A percentile compares a stretch with the other conserved stretches of the same genome.
phyloP scores from a whole-genome alignment of 2,113 vertebrate genomes.

The Dipodomys spectabilis region DNA sequence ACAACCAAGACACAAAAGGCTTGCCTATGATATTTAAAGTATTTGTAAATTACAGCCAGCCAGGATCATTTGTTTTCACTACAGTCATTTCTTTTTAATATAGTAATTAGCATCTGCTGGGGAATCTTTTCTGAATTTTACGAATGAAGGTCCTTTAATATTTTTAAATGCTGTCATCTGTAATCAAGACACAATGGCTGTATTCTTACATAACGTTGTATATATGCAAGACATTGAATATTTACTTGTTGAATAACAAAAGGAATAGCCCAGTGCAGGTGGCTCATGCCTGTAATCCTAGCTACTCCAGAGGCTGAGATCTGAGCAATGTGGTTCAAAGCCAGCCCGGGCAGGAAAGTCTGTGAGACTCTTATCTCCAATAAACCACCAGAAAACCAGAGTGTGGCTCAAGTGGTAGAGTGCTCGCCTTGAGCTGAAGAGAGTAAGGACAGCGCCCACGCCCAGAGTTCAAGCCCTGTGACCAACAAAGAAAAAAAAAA shows the following conservation, averaged over 20 bases:
- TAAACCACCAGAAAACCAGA: no score
- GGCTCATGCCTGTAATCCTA: no score
- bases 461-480: no score
- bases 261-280: not conserved
- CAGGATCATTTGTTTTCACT: slow-evolving; percentile 78
- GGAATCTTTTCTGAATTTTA: slow-evolving; percentile 50
- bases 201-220: not conserved
- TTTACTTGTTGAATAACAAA: slow-evolving; percentile 35
- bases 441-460: no score
- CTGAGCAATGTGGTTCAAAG: no score
- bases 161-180: slow-evolving; percentile 57
- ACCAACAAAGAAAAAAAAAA: no score
- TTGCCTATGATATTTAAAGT: slow-evolving; percentile 38
- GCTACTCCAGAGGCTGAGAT: no score
- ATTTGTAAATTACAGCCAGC: slow-evolving; percentile 38
- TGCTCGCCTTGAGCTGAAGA: no score
- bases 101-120: slow-evolving; percentile 58
- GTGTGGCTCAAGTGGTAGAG: no score
- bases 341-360: no score
- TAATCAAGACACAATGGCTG: slow-evolving; percentile 44
- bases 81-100: slow-evolving; percentile 59
- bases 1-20: no score
- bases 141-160: slow-evolving; percentile 56
- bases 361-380: no score
- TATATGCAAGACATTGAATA: slow-evolving; percentile 36